Evolutionary conservation across 2,888 invertebrate species (phyloP), one percentile per base, ranked within the genome.

Genomic region (Griposia aprilina): DNA sequence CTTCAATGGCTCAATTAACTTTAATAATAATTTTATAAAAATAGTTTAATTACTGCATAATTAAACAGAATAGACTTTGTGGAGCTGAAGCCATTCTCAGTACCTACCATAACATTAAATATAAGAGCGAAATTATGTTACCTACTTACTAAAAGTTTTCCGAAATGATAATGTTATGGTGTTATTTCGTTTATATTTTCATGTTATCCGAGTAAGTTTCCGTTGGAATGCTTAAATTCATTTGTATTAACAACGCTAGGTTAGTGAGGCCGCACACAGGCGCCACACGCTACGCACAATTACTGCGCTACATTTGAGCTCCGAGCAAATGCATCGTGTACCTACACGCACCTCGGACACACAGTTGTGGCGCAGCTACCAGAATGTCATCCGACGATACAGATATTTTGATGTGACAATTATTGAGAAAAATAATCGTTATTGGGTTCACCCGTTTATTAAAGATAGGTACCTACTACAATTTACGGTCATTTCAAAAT

Each of bases 1-100:
- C 66, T 71, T 60, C 65, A 75, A 78, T 66, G 74, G 60, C 59
- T 73, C 78, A 82, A 84, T 84, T 71, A 73, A 84, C 69, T 83
- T 70, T 84, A 81, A 36, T 36, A 36, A 36, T 36, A 36, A 36
- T 36, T 36, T 36, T 2, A 36, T 36, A 36, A 36, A 36, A 2
- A 36, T 36, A 36, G 3, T 71, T 30, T 80, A 76, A 84, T 60
- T 78, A 72, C 36, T 73, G 52, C 55, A 26, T 66, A 63, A 76
- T 75, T 75, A 81, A 74, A 80, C 11, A 30, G 41, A 69, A 26
- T 69, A 7, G 70, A 73, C 10, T 20, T 48, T 41, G 62, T 4
- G 15, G 8, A 66, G 23, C 17, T 68, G 23, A 60, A 63, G 17
- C 63, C 17, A 62, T 68, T 78, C 20, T 76, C 76, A 48, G 20